Conservation (phyloP, 92 coral and sea anemone species). For the Pocillopora grandis region DNA sequence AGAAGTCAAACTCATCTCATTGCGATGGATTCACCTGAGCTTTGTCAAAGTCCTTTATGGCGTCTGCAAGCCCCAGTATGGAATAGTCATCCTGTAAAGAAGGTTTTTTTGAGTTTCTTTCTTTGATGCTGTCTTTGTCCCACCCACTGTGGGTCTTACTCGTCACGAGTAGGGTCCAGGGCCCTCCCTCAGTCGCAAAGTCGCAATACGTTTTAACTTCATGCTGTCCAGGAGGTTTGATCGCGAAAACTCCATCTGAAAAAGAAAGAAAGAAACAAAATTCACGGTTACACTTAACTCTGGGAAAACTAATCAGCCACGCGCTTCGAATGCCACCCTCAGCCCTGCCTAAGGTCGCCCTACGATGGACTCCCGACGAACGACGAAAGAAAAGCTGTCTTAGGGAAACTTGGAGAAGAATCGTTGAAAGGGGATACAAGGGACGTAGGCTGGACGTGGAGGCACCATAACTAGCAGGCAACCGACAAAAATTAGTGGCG, state of each 20-base stretch:
- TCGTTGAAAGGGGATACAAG: too few species aligned
- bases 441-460: too few species aligned
- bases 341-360: too few species aligned
- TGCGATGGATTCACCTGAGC: conserved; percentile 52
- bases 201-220: conserved; percentile 70
- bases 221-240: conserved; percentile 58
- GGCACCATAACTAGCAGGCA: too few species aligned
- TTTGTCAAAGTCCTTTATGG: conserved; percentile 58
- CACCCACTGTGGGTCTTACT: conserved; percentile 62
- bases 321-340: too few species aligned
- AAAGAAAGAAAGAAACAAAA: neutral
- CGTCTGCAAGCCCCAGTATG: conserved; percentile 57
- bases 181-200: conserved; percentile 65
- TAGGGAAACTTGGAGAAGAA: too few species aligned
- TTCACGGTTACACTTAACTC: neutral
- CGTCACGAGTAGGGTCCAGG: conserved; percentile 68
- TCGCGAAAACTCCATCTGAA: conserved; percentile 65
- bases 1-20: conserved; percentile 30
- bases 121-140: conserved; percentile 49
- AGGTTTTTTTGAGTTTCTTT: conserved; percentile 55
- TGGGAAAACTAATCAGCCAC: too few species aligned
- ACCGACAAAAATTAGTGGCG: too few species aligned
- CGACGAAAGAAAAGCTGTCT: too few species aligned
- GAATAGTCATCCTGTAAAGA: conserved; percentile 58
- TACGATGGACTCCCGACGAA: too few species aligned